Conservation (phyloP, 2,888 invertebrate species). For the Nowickia ferox region DNA sequence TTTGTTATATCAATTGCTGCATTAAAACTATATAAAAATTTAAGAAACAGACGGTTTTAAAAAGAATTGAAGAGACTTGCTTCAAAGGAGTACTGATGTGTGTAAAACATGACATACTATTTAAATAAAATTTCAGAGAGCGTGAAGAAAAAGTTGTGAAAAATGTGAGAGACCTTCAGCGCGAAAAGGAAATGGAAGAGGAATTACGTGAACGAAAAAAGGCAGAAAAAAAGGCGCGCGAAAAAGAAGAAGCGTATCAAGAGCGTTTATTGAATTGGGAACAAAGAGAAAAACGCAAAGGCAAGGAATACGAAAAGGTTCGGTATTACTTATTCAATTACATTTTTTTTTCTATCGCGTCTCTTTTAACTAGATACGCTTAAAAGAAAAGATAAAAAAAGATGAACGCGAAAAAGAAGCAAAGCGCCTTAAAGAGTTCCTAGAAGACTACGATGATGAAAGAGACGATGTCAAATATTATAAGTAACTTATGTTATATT, state of each 20-base stretch:
- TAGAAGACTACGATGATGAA: slow-evolving; percentile 99
- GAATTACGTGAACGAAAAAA: slow-evolving; percentile 95
- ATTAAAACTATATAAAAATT: no score
- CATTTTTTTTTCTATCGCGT: neutral
- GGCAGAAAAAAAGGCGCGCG: slow-evolving; percentile 94
- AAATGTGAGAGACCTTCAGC: slow-evolving; percentile 86
- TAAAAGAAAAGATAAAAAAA: slow-evolving; percentile 92
- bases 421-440: slow-evolving; percentile 96
- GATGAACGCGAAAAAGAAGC: slow-evolving; percentile 96
- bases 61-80: no score
- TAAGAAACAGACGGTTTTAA: no score
- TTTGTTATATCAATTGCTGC: no score
- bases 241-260: slow-evolving; percentile 98
- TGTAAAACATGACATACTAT: no score
- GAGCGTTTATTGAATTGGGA: slow-evolving; percentile 93
- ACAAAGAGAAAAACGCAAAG: slow-evolving; percentile 93
- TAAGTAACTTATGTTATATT: slow-evolving; percentile 84
- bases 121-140: slow-evolving; percentile 75
- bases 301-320: slow-evolving; percentile 92
- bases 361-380: slow-evolving; percentile 85
- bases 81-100: no score
- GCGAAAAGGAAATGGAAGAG: slow-evolving; percentile 94
- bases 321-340: neutral
- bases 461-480: slow-evolving; percentile 98
- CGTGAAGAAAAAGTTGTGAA: slow-evolving; percentile 84